Evolutionary conservation across 2,888 invertebrate genomes (phyloP).

Genomic region (Drosophila falleni): DNA sequence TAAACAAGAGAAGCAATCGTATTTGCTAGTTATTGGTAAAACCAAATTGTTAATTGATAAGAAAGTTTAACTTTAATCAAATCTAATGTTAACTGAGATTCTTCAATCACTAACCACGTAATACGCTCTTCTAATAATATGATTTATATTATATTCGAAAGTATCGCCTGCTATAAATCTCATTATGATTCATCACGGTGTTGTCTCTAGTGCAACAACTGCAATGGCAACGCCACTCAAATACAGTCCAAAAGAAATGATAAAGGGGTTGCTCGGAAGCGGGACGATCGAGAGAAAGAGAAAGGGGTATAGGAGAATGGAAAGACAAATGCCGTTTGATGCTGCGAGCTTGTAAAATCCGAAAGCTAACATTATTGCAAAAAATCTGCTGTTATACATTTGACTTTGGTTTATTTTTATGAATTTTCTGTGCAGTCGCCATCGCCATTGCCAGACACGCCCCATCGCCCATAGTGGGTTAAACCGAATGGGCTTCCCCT

Average conservation of each 20-base stretch:
- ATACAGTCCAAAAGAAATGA: constrained; percentile 1
- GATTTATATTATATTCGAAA: not conserved
- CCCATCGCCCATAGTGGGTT: constrained; percentile 3
- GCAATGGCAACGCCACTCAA: constrained; percentile 27
- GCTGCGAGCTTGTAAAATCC: constrained; percentile 64
- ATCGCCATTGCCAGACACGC: constrained; percentile 7
- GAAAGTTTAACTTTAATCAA: too few relatives aligned
- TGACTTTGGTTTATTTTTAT: constrained; percentile 72
- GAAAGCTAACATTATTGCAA: constrained; percentile 77
- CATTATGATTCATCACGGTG: constrained; percentile 7
- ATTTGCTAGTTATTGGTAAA: too few relatives aligned
- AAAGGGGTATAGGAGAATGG: not conserved
- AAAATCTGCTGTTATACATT: constrained; percentile 70
- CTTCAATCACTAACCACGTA: too few relatives aligned
- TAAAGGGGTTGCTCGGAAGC: not conserved
- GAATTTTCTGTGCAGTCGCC: constrained; percentile 46
- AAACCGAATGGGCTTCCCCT: not conserved
- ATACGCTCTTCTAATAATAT: too few relatives aligned
- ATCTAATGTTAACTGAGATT: too few relatives aligned
- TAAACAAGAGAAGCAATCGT: too few relatives aligned
- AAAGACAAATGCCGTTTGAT: constrained; percentile 62
- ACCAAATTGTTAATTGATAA: too few relatives aligned
- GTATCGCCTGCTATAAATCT: not conserved
- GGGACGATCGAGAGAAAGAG: not conserved
- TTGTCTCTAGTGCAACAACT: constrained; percentile 55